A percentile compares a stretch with the other conserved stretches of the same genome.
These are phyloP conservation scores for Antrozous pallidus DNA, from an alignment of 2,797 vertebrate genomes.

Conservation along the genomic window DNA sequence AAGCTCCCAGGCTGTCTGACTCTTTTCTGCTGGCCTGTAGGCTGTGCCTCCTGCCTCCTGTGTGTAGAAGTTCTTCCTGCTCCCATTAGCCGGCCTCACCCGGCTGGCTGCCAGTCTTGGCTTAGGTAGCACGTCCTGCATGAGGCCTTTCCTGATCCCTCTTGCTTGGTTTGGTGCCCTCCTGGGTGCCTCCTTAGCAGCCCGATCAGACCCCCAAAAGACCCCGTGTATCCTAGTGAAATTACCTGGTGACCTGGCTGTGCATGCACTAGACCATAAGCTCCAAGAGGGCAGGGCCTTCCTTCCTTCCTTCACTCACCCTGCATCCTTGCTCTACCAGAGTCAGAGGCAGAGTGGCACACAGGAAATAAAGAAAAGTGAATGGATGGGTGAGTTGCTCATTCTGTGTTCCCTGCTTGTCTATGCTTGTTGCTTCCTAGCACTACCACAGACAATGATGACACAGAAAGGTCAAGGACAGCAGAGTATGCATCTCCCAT, in stretches of 20 bases:
- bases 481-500: neutral
- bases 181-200: neutral
- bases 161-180: neutral
- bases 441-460: neutral
- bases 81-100: neutral
- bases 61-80: neutral
- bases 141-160: neutral
- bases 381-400: neutral
- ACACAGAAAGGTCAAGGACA: neutral
- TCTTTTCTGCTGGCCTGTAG: neutral
- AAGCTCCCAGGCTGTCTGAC: neutral
- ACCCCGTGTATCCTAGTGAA: neutral
- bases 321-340: neutral
- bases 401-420: neutral
- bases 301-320: neutral
- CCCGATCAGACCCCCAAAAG: neutral
- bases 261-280: neutral
- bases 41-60: neutral
- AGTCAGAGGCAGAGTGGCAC: neutral
- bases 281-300: neutral
- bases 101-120: neutral
- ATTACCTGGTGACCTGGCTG: neutral
- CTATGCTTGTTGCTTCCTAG: neutral
- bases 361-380: neutral
- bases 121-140: accelerated